Conservation (phyloP, 2,888 invertebrate species). For the Orthonevra nobilis region DNA sequence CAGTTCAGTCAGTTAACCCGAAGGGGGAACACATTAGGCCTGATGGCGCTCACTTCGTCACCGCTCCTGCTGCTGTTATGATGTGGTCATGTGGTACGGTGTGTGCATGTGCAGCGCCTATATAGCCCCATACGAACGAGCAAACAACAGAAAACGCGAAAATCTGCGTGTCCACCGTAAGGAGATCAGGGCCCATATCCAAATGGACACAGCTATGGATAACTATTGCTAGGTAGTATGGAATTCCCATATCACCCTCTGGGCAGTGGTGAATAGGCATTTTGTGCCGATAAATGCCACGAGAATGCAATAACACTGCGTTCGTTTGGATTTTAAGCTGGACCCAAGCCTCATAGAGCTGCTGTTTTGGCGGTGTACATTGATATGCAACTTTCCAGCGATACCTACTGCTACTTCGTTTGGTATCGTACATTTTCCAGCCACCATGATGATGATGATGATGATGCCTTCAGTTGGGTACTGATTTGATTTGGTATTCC, state of each 20-base stretch:
- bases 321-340: constrained; percentile 64
- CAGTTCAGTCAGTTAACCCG: constrained; percentile 49
- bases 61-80: constrained; percentile 56
- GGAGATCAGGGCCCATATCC: constrained; percentile 44
- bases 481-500: constrained; percentile 29
- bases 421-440: not conserved
- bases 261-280: constrained; percentile 65
- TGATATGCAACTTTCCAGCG: constrained; percentile 43
- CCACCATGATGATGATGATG: constrained; percentile 29
- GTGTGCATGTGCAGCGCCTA: constrained; percentile 20
- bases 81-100: constrained; percentile 62
- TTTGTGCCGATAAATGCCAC: constrained; percentile 68
- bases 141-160: constrained; percentile 59
- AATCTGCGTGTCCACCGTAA: constrained; percentile 63
- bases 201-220: constrained; percentile 35
- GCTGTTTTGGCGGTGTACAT: constrained; percentile 56
- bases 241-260: constrained; percentile 51
- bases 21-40: constrained; percentile 67
- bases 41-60: constrained; percentile 69
- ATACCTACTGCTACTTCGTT: constrained; percentile 29
- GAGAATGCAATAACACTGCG: constrained; percentile 61
- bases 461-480: constrained; percentile 40
- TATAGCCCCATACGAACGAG: constrained; percentile 10
- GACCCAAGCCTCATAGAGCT: constrained; percentile 61
- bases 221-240: constrained; percentile 21